phyloP scores from a whole-genome alignment of 1,140 invertebrate genomes.

The Brachionus angularis region DNA sequence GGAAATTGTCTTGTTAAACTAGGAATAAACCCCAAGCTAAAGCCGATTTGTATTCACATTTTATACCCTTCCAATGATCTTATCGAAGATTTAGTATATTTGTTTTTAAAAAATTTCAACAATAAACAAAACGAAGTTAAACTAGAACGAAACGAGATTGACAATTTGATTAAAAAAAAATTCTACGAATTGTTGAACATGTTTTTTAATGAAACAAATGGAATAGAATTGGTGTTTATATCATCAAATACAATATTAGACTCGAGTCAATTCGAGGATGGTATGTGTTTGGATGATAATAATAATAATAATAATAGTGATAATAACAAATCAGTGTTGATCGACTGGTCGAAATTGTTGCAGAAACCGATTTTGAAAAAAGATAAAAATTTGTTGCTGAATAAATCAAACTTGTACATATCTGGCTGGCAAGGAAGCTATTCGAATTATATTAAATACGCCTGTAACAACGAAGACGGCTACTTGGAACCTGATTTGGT shows the following conservation, averaged over 20 bases:
- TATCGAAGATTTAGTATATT: constrained; percentile 22
- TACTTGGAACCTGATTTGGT: constrained; percentile 34
- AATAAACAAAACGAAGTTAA: neutral
- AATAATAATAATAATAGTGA: too few relatives aligned
- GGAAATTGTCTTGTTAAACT: neutral
- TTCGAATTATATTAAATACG: constrained; percentile 25
- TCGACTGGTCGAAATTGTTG: constrained; percentile 8
- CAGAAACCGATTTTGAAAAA: constrained; percentile 21
- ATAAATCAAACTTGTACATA: neutral
- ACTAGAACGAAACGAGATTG: neutral
- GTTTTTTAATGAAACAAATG: neutral
- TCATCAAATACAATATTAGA: constrained; percentile 8
- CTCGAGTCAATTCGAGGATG: neutral
- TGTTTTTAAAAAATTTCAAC: too few relatives aligned
- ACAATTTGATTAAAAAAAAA: constrained; percentile 27
- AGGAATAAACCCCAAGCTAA: neutral
- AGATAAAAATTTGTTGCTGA: neutral
- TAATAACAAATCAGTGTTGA: neutral
- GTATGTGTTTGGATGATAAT: too few relatives aligned
- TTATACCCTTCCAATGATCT: constrained; percentile 25
- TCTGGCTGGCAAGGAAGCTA: constrained; percentile 43
- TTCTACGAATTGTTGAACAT: constrained; percentile 38
- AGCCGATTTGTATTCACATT: constrained; percentile 32
- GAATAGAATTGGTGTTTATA: neutral
- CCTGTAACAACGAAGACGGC: constrained; percentile 17